phyloP scores from a whole-genome alignment of 2,888 invertebrate species.

The Megalurothrips usitatus region DNA sequence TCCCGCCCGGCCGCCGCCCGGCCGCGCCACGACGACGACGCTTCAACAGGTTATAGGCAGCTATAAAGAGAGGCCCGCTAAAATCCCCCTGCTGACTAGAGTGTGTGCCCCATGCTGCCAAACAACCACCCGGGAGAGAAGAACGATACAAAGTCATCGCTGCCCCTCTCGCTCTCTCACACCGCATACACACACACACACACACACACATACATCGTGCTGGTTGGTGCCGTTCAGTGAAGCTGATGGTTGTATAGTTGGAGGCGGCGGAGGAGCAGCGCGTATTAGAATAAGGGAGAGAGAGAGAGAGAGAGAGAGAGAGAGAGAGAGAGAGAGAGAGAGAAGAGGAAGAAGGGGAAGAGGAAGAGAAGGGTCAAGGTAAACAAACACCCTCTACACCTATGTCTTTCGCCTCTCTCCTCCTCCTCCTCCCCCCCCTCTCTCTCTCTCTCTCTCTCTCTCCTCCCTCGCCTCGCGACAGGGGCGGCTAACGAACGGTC shows the following conservation, averaged over 20 bases:
- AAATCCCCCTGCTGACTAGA: neutral
- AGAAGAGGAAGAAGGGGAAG: neutral
- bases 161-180: neutral
- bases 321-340: too few species aligned
- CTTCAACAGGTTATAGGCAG: neutral
- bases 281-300: neutral
- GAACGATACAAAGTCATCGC: neutral
- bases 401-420: too few species aligned
- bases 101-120: neutral
- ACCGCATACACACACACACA: neutral
- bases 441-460: too few species aligned
- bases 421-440: too few species aligned
- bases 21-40: neutral
- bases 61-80: constrained; percentile 2
- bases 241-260: too few species aligned
- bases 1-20: too few species aligned
- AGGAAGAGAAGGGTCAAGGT: neutral
- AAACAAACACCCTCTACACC: constrained; percentile 1
- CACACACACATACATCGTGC: neutral
- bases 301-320: neutral
- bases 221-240: neutral
- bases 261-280: neutral
- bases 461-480: neutral
- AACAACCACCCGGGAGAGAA: neutral
- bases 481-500: constrained; percentile 16